Evolutionary conservation across 2,113 vertebrate species (phyloP).

Genomic region (Nanger granti): DNA sequence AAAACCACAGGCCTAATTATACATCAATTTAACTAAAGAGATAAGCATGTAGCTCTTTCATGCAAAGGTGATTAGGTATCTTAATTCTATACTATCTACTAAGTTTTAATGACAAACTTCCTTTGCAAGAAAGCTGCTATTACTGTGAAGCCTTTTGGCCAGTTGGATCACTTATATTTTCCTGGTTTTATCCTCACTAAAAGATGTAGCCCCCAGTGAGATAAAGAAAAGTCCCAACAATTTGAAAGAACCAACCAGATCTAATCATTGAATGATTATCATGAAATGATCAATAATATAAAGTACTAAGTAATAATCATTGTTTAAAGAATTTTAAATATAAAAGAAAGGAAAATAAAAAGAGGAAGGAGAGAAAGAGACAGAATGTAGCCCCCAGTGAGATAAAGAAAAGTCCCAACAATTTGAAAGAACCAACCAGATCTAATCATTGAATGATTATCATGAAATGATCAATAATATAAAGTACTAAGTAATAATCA

Average conservation of each 20-base stretch:
- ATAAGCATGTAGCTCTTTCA: not conserved
- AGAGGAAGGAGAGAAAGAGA: not conserved
- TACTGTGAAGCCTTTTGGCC: not conserved
- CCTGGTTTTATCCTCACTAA: not conserved
- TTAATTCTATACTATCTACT: not conserved
- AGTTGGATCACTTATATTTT: not conserved
- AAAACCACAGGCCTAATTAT: not conserved
- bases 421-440: not conserved
- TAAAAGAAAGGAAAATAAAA: not conserved
- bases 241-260: not conserved
- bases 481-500: not conserved
- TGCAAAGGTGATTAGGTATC: not conserved
- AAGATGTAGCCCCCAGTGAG: not conserved
- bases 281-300: not conserved
- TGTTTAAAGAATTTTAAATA: not conserved
- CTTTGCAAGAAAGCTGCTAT: not conserved
- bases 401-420: not conserved
- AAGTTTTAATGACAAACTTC: not conserved
- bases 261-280: not conserved
- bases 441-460: not conserved
- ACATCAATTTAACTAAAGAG: not conserved
- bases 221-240: not conserved
- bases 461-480: not conserved
- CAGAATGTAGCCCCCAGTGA: not conserved
- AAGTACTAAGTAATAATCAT: not conserved